Evolutionary conservation across 2,797 vertebrate genomes (phyloP).

Genomic region (Rhyacichthys aspro): DNA sequence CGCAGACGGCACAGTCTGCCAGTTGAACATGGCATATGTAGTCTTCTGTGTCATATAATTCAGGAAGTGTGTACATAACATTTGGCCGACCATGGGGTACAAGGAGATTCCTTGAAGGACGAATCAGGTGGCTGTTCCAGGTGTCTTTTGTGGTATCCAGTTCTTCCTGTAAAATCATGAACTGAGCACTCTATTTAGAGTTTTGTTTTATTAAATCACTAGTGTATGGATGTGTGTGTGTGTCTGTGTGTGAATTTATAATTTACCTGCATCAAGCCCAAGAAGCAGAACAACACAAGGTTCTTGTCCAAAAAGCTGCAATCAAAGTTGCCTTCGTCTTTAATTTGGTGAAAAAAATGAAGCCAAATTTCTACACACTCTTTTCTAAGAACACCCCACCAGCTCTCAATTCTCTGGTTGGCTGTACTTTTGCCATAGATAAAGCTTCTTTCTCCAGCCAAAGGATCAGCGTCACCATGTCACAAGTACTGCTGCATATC

Average conservation of each 20-base stretch:
- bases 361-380: too few relatives aligned
- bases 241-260: background rate
- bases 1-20: background rate
- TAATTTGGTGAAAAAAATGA: background rate
- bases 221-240: background rate
- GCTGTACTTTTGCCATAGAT: slow-evolving; percentile 31
- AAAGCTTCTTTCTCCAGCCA: slow-evolving; percentile 20
- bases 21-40: background rate
- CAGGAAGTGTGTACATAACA: background rate
- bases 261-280: background rate
- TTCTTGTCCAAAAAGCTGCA: background rate
- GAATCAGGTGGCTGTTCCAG: background rate
- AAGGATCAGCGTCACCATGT: slow-evolving; percentile 5
- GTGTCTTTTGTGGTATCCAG: background rate
- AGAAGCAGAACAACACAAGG: background rate
- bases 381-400: slow-evolving; percentile 34
- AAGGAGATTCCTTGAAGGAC: background rate
- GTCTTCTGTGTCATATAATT: background rate
- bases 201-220: too few relatives aligned
- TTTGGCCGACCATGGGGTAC: background rate
- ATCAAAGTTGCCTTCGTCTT: background rate
- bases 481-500: slow-evolving; percentile 46
- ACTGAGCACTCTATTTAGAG: too few relatives aligned
- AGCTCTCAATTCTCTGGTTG: slow-evolving; percentile 36
- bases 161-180: background rate